Percentiles rank a stretch among this genome's conserved stretches.
These are phyloP conservation scores for Gallinago nigripennis DNA, from an alignment of 2,797 vertebrate species.

Conservation along the genomic window DNA sequence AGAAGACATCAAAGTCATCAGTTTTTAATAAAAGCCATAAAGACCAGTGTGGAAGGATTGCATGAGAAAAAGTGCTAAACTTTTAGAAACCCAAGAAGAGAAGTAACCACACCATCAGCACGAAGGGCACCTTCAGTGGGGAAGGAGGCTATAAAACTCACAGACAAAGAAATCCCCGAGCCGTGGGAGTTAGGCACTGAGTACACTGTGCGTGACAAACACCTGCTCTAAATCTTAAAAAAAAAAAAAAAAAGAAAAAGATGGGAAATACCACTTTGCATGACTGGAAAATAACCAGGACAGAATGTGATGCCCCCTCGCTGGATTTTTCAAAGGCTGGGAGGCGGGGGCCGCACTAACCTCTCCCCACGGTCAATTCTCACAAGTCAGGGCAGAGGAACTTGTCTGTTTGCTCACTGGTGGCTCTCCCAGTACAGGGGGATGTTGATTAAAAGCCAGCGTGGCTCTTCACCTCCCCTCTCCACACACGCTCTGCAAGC, in stretches of 20 bases:
- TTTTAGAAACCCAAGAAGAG: neutral
- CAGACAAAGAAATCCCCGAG: neutral
- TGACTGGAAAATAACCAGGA: neutral
- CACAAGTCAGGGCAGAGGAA: neutral
- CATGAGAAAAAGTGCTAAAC: neutral
- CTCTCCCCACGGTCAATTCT: neutral
- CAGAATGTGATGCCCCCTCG: neutral
- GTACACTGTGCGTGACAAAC: neutral
- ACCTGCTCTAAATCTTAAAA: neutral
- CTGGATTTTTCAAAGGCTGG: neutral
- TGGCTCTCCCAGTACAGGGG: neutral
- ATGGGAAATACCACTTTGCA: neutral
- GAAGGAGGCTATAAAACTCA: neutral
- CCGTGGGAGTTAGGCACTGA: rapidly evolving
- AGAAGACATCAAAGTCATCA: neutral
- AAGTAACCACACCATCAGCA: neutral
- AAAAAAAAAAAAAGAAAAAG: neutral
- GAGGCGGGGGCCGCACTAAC: neutral
- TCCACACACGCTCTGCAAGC: neutral
- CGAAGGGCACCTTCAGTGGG: neutral
- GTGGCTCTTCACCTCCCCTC: neutral
- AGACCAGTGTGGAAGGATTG: neutral
- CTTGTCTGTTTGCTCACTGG: neutral
- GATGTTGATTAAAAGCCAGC: neutral
- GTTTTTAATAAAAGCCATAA: neutral